Conservation (phyloP, 1,140 invertebrate species). For the Olivierus martensii region DNA sequence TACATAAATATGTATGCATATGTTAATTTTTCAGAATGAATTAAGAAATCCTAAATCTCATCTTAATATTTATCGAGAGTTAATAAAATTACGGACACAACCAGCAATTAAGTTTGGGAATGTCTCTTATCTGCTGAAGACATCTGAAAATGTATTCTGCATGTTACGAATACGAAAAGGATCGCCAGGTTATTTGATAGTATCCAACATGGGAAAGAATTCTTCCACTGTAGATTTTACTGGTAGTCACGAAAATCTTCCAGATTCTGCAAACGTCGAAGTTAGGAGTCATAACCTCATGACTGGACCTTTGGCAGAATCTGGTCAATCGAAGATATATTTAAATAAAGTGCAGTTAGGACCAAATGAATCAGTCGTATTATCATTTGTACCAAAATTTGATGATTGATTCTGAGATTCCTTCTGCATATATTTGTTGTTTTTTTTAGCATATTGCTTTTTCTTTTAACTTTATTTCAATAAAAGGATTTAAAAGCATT, state of each 20-base stretch:
- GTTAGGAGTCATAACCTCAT: slow-evolving; percentile 12
- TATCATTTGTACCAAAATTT: slow-evolving; percentile 20
- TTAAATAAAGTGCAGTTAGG: slow-evolving; percentile 14
- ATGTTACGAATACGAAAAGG: slow-evolving; percentile 45
- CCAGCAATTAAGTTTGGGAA: slow-evolving; percentile 30
- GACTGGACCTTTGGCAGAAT: neutral
- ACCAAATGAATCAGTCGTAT: slow-evolving; percentile 18
- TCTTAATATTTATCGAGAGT: slow-evolving; percentile 24
- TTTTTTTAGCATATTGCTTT: neutral
- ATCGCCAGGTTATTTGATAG: slow-evolving; percentile 50
- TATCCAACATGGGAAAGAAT: slow-evolving; percentile 18
- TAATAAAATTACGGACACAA: slow-evolving; percentile 24
- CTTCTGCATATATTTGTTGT: neutral
- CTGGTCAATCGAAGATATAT: slow-evolving; percentile 15
- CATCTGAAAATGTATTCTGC: slow-evolving; percentile 13
- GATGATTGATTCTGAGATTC: neutral
- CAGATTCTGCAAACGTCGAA: slow-evolving; percentile 16
- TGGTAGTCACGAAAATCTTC: slow-evolving; percentile 22
- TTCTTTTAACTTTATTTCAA: neutral
- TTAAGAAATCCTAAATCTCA: slow-evolving; percentile 22
- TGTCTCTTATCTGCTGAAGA: slow-evolving; percentile 20
- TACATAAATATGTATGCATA: too few species aligned
- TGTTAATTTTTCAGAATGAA: neutral
- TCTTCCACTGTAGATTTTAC: slow-evolving; percentile 5
- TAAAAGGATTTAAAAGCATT: too few species aligned